Base-by-base conservation (phyloP, 2,113 vertebrate genomes). In the Phrynosoma platyrhinos region DNA sequence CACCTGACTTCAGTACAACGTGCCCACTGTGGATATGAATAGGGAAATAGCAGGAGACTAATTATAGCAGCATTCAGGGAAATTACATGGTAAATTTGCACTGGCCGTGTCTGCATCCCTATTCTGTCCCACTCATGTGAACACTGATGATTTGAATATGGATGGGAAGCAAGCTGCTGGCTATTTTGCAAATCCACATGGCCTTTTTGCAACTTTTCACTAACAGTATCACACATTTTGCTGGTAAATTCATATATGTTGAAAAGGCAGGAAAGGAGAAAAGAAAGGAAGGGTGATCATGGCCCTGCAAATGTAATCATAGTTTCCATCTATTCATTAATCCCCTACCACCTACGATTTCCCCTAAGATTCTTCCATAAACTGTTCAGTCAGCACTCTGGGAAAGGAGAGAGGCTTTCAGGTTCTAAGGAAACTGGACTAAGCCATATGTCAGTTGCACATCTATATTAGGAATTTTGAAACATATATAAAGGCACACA, bases 21-120 rank as follows among this genome's bases (percentile, higher is more conserved):
- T 25, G 52, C 85, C 71, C 47, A 87, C 77, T 87, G 85, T 80
- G 77, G 85, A 40, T 80, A 72, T 87, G 77, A 87, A 87, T 87
- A 87, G 85, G 85, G 78, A 66, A 87, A 71, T 80, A 80, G 85
- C 85, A 87, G 85, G 85, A 87, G 85, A 87, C 85, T 87, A 79
- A 87, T 87, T 87, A 80, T 32, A 80, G 64, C 25, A 25, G 66
- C 85, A 87, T 80, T 87, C 77, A 87, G n/a, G 78, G 77, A 87
- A 87, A 87, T 87, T 87, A 87, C 85, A 87, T 40, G 77, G 68
- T 71, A 79, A 87, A 87, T 87, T 87, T 80, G 77, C 85, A 79
- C 79, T 80, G 77, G 85, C 66, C 36, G 23, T 30, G 47, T 72
- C 77, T 87, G 42, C 52, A 12, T 87, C 77, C 85, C 40, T 47